Evolutionary conservation across 35 echinoderm and acorn worm species (phyloP), one percentile per base, ranked within the genome.

Genomic region (Apostichopus japonicus): DNA sequence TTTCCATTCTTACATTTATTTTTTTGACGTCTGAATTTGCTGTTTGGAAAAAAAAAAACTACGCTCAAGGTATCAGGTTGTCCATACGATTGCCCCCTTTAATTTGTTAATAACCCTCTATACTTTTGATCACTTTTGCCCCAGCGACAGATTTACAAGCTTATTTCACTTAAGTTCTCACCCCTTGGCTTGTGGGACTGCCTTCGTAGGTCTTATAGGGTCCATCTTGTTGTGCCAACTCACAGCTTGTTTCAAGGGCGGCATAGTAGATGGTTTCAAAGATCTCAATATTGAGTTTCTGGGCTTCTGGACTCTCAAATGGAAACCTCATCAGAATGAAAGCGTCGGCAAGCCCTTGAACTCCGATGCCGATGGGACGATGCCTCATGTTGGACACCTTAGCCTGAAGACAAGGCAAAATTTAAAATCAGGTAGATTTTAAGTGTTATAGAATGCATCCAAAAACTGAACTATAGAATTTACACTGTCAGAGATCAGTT

Each of bases 221-320:
- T 5, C 97, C 97, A 23, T 59, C 55, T 73, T 90, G 79, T 53
- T 96, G 88, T 19, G 97, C 97, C 7, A 99, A 24, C 53, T 99
- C 95, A 77, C 95, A 96, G 82, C 95, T 96, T 16, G 95, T 93
- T 81, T 94, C 84, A 17, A 99, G 65, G 19, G 95, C 54, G 8
- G 91, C 97, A 83, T 96, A 95, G 80, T 99, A 99, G 22, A 99
- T 96, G 9, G 97, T 99, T 79, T 99, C 97, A 93, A 99, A 99
- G 87, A 96, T 99, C 84, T 99, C 93, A 54, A 93, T 96, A 92
- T 99, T 99, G 5, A 99, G 92, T 51, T 92, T 90, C 84, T 96
- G 91, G n/a, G 97, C 97, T 83, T 99, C 95, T 10, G 24, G 44
- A 78, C 95, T 95, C 27, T 96, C 95, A 72, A 99, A 99, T 76